phyloP scores from a whole-genome alignment of 92 coral and sea anemone species.

The Umimayanthus kanabou region DNA sequence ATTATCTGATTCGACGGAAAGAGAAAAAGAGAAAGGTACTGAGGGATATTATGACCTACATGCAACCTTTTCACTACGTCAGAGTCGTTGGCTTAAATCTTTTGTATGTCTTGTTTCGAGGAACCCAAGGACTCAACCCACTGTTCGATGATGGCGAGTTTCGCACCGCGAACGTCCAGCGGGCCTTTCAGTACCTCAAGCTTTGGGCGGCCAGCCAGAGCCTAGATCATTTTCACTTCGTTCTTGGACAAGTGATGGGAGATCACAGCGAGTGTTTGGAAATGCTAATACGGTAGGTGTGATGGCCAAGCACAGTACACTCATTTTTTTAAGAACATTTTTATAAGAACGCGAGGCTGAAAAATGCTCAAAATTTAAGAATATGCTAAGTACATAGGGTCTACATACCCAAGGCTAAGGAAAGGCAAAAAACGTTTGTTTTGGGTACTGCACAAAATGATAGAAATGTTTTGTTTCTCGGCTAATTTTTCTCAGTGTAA shows the following conservation, averaged over 20 bases:
- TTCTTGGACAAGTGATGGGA: conserved; percentile 58
- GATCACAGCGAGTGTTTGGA: conserved; percentile 80
- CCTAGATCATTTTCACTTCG: conserved; percentile 67
- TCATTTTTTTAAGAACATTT: too few relatives aligned
- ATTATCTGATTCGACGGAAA: too few relatives aligned
- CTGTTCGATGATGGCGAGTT: conserved; percentile 71
- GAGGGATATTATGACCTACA: too few relatives aligned
- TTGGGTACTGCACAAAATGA: too few relatives aligned
- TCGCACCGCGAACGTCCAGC: conserved; percentile 74
- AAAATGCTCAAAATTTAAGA: too few relatives aligned
- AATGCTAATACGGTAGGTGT: conserved; percentile 61
- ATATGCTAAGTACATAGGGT: too few relatives aligned
- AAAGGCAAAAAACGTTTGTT: too few relatives aligned
- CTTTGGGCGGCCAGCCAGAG: conserved; percentile 47
- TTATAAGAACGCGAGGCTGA: too few relatives aligned
- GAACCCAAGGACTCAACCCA: conserved; percentile 41
- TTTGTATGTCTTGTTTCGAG: neutral
- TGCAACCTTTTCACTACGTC: too few relatives aligned
- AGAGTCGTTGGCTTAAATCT: neutral
- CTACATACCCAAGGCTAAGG: too few relatives aligned
- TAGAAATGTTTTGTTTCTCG: too few relatives aligned
- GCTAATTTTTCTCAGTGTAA: too few relatives aligned
- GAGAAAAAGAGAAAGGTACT: neutral
- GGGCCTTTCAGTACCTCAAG: conserved; percentile 81
- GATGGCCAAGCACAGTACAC: neutral